Conservation (phyloP, 2,888 invertebrate genomes). For the Watsonalla cultraria region DNA sequence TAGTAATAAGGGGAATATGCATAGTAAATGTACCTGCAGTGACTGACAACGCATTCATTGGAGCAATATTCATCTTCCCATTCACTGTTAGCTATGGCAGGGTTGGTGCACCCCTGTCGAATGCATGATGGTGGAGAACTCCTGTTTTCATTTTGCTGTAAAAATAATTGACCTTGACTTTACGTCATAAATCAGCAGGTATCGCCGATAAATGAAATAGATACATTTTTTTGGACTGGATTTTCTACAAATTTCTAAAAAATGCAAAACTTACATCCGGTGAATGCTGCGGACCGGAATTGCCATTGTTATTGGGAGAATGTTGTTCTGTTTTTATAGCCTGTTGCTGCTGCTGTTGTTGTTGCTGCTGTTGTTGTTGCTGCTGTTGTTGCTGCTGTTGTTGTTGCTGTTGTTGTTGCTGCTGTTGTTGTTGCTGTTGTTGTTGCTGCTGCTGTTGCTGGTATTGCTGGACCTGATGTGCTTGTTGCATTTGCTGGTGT, state of each 20-base stretch:
- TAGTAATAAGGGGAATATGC: neutral
- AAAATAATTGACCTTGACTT: slow-evolving; percentile 10
- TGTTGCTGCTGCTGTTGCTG: slow-evolving; percentile 49
- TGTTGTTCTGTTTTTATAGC: slow-evolving; percentile 67
- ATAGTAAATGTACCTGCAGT: slow-evolving; percentile 84
- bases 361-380: slow-evolving; percentile 48
- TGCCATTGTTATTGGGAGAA: slow-evolving; percentile 62
- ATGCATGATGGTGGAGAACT: slow-evolving; percentile 82
- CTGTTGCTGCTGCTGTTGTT: slow-evolving; percentile 64
- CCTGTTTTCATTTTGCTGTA: slow-evolving; percentile 68
- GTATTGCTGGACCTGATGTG: slow-evolving; percentile 50
- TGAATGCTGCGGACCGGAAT: slow-evolving; percentile 59
- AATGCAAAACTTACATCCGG: slow-evolving; percentile 52
- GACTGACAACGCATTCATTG: slow-evolving; percentile 97
- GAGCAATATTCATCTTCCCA: slow-evolving; percentile 99
- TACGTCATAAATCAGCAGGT: slow-evolving; percentile 1
- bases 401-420: slow-evolving; percentile 47
- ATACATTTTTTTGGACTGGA: neutral
- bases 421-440: slow-evolving; percentile 49
- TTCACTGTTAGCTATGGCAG: slow-evolving; percentile 93
- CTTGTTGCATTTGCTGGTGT: slow-evolving; percentile 57
- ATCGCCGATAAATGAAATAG: neutral
- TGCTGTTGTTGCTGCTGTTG: slow-evolving; percentile 50
- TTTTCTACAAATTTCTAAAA: slow-evolving; percentile 3
- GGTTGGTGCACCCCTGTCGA: slow-evolving; percentile 93